These are phyloP conservation scores for Dendrocopos noguchii DNA, from an alignment of 2,113 vertebrate species.

Conservation along the genomic window DNA sequence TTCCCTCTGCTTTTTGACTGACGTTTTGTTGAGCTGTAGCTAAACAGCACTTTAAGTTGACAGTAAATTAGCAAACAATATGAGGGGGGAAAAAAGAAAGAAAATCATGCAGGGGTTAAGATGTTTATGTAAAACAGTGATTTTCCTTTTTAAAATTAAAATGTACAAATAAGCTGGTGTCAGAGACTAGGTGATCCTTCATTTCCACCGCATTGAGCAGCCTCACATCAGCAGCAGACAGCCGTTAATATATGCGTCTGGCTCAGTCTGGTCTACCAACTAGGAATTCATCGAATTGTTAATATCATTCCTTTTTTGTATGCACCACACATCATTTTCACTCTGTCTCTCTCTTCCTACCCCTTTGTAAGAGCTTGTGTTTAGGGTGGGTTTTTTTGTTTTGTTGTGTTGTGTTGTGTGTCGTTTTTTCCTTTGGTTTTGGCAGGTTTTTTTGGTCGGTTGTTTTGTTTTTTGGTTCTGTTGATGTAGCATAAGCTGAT, in stretches of 20 bases:
- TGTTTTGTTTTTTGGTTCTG: conserved; percentile 17
- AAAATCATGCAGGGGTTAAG: conserved; percentile 63
- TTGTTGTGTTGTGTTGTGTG: no score
- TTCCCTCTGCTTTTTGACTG: conserved; percentile 58
- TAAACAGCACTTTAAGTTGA: conserved; percentile 64
- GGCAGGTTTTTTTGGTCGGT: background rate
- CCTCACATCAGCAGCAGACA: conserved; percentile 90
- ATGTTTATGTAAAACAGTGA: conserved; percentile 74
- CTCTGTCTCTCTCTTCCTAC: conserved; percentile 74
- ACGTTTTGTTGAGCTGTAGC: conserved; percentile 59
- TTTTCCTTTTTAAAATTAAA: conserved; percentile 80
- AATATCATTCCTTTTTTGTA: conserved; percentile 93
- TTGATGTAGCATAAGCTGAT: conserved; percentile 85
- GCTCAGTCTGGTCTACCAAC: conserved; percentile 89
- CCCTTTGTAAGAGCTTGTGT: conserved; percentile 83
- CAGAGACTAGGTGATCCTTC: conserved; percentile 80
- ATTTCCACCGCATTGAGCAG: conserved; percentile 86
- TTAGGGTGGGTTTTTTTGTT: background rate
- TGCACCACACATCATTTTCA: conserved; percentile 86
- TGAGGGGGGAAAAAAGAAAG: conserved; percentile 27
- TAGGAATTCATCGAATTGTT: conserved; percentile 86
- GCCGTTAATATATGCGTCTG: conserved; percentile 97
- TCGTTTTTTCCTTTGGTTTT: no score
- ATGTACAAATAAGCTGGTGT: conserved; percentile 80
- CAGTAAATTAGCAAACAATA: conserved; percentile 71